phyloP scores from a whole-genome alignment of 2,888 invertebrate species.

The Papilio gigon region DNA sequence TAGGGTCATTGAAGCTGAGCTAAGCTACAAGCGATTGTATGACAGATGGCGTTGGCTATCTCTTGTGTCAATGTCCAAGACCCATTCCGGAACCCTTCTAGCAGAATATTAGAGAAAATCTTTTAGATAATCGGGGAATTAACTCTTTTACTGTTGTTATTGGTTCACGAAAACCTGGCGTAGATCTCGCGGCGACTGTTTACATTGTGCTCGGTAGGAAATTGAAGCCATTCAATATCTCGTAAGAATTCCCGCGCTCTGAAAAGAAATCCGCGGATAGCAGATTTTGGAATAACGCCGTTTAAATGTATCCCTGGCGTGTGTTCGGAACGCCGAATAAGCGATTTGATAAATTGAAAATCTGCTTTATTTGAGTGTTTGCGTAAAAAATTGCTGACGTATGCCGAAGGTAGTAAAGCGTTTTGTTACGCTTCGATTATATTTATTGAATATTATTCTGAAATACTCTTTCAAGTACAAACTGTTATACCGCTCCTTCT shows the following conservation, averaged over 20 bases:
- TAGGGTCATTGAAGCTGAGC: too few species aligned
- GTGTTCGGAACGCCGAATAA: conserved; percentile 35
- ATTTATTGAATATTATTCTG: conserved; percentile 8
- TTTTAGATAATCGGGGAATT: conserved; percentile 31
- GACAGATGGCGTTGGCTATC: too few species aligned
- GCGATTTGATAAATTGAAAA: conserved; percentile 37
- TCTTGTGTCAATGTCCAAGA: too few species aligned
- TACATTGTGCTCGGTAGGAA: conserved; percentile 47
- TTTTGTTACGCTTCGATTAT: conserved; percentile 21
- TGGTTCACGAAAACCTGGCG: conserved; percentile 42
- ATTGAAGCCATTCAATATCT: conserved; percentile 55
- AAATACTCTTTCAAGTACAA: not conserved
- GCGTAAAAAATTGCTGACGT: conserved; percentile 26
- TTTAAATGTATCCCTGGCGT: conserved; percentile 40
- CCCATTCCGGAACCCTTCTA: too few species aligned
- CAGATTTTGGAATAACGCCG: conserved; percentile 41
- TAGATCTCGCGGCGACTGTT: conserved; percentile 45
- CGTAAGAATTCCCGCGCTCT: conserved; percentile 48
- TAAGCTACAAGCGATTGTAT: too few species aligned
- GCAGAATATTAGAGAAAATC: not conserved
- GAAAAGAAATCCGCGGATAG: conserved; percentile 47
- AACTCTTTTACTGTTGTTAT: conserved; percentile 41
- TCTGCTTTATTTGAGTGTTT: conserved; percentile 34
- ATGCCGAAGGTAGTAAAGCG: conserved; percentile 13
- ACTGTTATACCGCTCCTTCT: not conserved